Conservation (phyloP, 2,888 invertebrate genomes). For the Scelioninae gen. 1 region DNA sequence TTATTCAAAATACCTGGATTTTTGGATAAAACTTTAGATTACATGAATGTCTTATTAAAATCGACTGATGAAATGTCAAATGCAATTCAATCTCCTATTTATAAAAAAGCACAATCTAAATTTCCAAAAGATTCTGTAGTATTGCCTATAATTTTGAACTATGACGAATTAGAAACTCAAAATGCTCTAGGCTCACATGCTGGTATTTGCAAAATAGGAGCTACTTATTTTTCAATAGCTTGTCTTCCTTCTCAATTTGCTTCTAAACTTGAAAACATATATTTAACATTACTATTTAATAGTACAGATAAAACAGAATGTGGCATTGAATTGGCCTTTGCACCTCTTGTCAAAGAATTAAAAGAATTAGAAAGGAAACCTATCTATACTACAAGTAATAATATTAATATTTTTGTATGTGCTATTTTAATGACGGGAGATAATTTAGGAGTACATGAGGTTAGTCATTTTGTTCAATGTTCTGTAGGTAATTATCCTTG, state of each 20-base stretch:
- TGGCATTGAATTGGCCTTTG: background rate
- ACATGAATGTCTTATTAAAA: background rate
- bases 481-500: too few relatives aligned
- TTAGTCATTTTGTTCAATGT: too few relatives aligned
- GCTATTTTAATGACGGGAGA: too few relatives aligned
- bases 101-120: background rate
- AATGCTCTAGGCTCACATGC: background rate
- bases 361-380: constrained; percentile 6
- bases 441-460: too few relatives aligned
- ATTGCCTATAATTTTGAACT: background rate
- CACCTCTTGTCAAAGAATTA: background rate
- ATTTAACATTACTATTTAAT: constrained; percentile 3
- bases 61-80: background rate
- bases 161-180: background rate
- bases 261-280: constrained; percentile 3
- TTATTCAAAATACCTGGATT: background rate
- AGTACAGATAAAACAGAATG: background rate
- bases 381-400: too few relatives aligned
- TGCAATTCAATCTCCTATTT: background rate
- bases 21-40: background rate
- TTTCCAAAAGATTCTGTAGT: background rate
- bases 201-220: background rate
- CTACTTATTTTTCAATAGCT: background rate
- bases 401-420: too few relatives aligned
- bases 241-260: background rate